Percentiles rank a stretch among this genome's conserved stretches.
Conservation (phyloP, 2,797 vertebrate species). For the Sphaeramia orbicularis region DNA sequence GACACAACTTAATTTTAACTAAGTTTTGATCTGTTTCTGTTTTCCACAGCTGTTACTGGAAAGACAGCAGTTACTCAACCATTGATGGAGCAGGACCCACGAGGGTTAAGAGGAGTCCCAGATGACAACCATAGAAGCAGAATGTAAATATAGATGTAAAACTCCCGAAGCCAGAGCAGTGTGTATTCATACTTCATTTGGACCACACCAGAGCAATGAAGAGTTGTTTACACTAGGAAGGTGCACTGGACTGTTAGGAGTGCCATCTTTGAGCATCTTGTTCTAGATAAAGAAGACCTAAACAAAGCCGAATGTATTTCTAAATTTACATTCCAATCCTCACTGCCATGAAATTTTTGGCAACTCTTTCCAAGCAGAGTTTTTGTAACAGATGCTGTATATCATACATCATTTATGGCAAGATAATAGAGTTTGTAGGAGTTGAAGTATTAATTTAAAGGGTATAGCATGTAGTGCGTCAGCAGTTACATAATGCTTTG, state of each 20-base stretch:
- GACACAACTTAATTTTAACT: conserved; percentile 1
- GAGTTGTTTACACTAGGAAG: conserved; percentile 38
- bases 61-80: conserved; percentile 38
- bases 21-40: conserved; percentile 15
- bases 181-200: conserved; percentile 5
- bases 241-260: conserved; percentile 13
- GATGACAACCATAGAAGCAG: conserved; percentile 31
- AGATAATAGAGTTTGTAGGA: conserved; percentile 5
- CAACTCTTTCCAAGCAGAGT: conserved; percentile 53
- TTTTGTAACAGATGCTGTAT: conserved; percentile 62
- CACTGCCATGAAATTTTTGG: conserved; percentile 61
- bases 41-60: conserved; percentile 36
- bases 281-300: conserved; percentile 63
- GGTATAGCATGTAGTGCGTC: not conserved
- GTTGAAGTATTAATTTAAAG: conserved; percentile 6
- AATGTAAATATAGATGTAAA: conserved; percentile 34
- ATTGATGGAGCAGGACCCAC: conserved; percentile 29
- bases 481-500: conserved; percentile 10
- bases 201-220: conserved; percentile 14
- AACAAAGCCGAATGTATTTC: conserved; percentile 70
- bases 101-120: conserved; percentile 22
- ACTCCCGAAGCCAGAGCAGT: not conserved
- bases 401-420: conserved; percentile 44
- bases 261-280: conserved; percentile 42
- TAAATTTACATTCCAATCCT: conserved; percentile 72